Base-by-base conservation (phyloP, 2,797 vertebrate genomes). In the Dendrocincla fuliginosa region DNA sequence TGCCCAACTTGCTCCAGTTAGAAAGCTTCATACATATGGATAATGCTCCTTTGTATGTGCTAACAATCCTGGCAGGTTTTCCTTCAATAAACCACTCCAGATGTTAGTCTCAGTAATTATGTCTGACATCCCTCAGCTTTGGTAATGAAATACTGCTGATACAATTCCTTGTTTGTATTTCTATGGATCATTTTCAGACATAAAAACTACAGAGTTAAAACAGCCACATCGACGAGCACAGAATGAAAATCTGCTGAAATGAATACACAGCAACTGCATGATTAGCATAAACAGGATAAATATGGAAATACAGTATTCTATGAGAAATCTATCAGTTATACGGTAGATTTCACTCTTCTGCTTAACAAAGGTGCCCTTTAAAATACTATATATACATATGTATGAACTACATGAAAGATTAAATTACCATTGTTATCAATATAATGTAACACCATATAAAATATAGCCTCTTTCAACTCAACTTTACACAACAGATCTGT, bases 21-120 rank as follows among this genome's bases (percentile, higher is more conserved):
- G 67, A 94, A 96, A 97, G 91, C 46, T 50, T 91, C 93, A 91
- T 96, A 89, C 96, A 98, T 96, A 97, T 82, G 97, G 97, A 95
- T 97, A 97, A 97, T 70, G 80, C 50, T 93, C 73, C 76, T 97
- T 91, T 94, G 90, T 97, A 81, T 90, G 96, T 84, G 87, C 88
- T 97, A 98, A 96, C 95, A 95, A 90, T 92, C 91, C 95, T 97
- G 97, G 97, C 97, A 97, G 82, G 90, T 94, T 97, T 97, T 97
- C 96, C 96, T 97, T 97, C 97, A 97, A 97, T 96, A 98, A 97
- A 97, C 94, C 74, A 61, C 95, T 97, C 96, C 97, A 98, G 98
- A 97, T 98, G 97, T 98, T 98, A 96, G 95, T 93, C 92, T 96
- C 93, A 33, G 94, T 98, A 98, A 98, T 98, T 98, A 97, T 15